Conservation (phyloP, 2,113 vertebrate species). For the Rhinopithecus roxellana region DNA sequence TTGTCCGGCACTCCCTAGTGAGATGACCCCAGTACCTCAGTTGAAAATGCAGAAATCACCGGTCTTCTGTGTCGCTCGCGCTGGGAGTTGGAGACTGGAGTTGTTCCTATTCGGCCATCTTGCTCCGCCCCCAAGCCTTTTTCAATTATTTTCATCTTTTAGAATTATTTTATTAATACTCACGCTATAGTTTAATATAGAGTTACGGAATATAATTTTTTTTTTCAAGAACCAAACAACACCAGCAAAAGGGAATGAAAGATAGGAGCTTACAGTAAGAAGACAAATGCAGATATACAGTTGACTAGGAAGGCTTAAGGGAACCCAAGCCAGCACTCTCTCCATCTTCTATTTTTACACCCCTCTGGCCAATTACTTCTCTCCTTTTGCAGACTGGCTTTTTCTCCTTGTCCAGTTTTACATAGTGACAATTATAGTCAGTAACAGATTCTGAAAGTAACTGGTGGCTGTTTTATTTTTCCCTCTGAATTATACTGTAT, state of each 20-base stretch:
- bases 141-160: neutral
- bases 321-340: neutral
- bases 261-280: neutral
- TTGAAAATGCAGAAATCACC: no score
- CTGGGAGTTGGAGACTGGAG: no score
- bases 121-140: no score
- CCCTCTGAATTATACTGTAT: neutral
- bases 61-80: no score
- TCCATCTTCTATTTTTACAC: neutral
- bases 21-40: no score
- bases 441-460: neutral
- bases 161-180: neutral
- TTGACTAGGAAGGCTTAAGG: neutral
- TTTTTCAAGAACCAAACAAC: neutral
- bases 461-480: neutral
- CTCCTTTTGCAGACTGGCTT: neutral
- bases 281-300: neutral
- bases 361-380: neutral
- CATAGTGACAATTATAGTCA: neutral
- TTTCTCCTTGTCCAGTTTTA: neutral
- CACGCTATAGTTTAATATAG: neutral
- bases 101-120: no score
- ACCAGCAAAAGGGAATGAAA: neutral
- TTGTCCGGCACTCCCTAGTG: no score
- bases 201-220: neutral